A percentile compares a stretch with the other conserved stretches of the same genome.
phyloP scores from a whole-genome alignment of 2,113 vertebrate genomes.

The Sminthopsis crassicaudata region DNA sequence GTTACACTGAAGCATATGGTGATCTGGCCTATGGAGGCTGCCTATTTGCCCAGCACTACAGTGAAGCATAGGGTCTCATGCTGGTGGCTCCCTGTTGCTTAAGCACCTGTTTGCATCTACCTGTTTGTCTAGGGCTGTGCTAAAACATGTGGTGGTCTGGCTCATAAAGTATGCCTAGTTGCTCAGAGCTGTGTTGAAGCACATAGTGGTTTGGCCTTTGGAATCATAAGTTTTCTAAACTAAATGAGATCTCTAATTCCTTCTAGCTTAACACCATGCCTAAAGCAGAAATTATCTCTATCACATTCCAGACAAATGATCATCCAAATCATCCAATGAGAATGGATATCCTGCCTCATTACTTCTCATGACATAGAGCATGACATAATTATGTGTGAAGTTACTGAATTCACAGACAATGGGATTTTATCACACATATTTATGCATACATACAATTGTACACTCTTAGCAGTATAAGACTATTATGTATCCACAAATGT shows the following conservation, averaged over 20 bases:
- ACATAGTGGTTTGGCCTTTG: too few species aligned
- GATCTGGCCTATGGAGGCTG: too few species aligned
- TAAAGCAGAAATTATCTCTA: background rate
- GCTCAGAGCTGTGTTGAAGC: too few species aligned
- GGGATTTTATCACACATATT: background rate
- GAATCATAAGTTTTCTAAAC: background rate
- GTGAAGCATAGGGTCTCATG: too few species aligned
- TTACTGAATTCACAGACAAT: background rate
- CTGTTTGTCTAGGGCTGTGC: too few species aligned
- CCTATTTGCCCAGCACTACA: too few species aligned
- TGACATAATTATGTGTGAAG: background rate
- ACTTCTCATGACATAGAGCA: background rate
- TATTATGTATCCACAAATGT: background rate
- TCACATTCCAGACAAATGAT: background rate
- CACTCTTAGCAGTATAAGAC: background rate
- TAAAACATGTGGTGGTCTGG: too few species aligned
- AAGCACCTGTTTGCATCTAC: too few species aligned
- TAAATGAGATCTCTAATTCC: background rate
- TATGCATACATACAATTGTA: background rate
- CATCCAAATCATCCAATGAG: background rate
- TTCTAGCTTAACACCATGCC: background rate
- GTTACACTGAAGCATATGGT: too few species aligned
- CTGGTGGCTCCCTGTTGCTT: too few species aligned
- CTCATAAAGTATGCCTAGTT: too few species aligned
- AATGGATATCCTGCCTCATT: background rate